These are phyloP conservation scores for Pteronura brasiliensis DNA, from an alignment of 2,113 vertebrate species.

Conservation along the genomic window DNA sequence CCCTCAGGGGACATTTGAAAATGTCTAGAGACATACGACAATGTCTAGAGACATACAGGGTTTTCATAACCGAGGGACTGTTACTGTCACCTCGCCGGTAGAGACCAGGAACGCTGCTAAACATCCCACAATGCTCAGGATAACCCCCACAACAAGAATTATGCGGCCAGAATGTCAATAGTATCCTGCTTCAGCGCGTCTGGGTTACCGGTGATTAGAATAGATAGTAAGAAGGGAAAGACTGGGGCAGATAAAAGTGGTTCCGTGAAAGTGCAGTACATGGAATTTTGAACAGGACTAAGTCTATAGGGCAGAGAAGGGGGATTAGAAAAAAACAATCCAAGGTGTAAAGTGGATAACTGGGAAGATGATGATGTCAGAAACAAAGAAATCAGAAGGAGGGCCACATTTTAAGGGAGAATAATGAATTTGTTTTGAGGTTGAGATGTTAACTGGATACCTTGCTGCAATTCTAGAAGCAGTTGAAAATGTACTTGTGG, in stretches of 20 bases:
- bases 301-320: neutral
- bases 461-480: neutral
- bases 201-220: neutral
- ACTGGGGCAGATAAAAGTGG: neutral
- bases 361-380: neutral
- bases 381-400: neutral
- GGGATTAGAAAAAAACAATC: neutral
- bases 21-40: neutral
- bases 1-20: neutral
- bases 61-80: neutral
- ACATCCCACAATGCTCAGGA: neutral
- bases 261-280: neutral
- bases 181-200: neutral
- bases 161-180: neutral
- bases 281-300: neutral
- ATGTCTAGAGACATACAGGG: neutral
- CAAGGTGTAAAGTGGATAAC: neutral
- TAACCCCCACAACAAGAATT: neutral
- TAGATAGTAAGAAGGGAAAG: neutral
- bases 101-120: neutral
- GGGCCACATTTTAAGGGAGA: neutral
- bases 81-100: neutral
- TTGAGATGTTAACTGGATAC: neutral
- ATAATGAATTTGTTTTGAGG: neutral
- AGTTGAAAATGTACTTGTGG: neutral